Evolutionary conservation across 2,888 invertebrate genomes (phyloP).

Genomic region (Pterostichus madidus): DNA sequence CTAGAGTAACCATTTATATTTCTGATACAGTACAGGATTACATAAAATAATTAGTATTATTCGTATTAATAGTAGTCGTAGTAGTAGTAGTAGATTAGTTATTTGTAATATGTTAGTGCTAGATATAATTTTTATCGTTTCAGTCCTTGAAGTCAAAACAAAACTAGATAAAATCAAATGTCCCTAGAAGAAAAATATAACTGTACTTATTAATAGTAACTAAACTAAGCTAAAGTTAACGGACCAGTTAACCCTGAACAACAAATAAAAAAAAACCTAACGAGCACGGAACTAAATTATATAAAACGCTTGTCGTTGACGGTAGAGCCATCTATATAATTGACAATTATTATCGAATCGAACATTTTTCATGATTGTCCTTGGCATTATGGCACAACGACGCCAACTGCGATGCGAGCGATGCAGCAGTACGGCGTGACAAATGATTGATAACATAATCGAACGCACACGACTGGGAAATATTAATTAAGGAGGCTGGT

Average conservation of each 20-base stretch:
- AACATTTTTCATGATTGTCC: slow-evolving; percentile 39
- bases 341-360: slow-evolving; percentile 49
- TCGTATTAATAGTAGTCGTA: too few species aligned
- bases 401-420: neutral
- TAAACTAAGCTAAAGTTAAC: slow-evolving; percentile 28
- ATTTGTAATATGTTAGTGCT: neutral
- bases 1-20: too few species aligned
- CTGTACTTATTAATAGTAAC: slow-evolving; percentile 44
- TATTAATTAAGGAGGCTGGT: slow-evolving; percentile 31
- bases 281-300: slow-evolving; percentile 27
- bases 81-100: too few species aligned
- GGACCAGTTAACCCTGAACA: slow-evolving; percentile 37
- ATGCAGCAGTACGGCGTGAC: slow-evolving; percentile 23
- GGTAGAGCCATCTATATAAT: slow-evolving; percentile 26
- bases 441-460: slow-evolving; percentile 42
- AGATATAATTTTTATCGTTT: too few species aligned
- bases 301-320: slow-evolving; percentile 9
- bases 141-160: slow-evolving; percentile 29
- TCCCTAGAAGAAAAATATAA: slow-evolving; percentile 44
- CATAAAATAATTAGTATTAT: too few species aligned
- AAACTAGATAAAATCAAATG: slow-evolving; percentile 52
- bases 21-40: too few species aligned
- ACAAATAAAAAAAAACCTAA: slow-evolving; percentile 44
- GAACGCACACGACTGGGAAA: slow-evolving; percentile 5
- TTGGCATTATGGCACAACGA: slow-evolving; percentile 40